These are phyloP conservation scores for Mayetiola destructor DNA, from an alignment of 2,888 invertebrate species.

Conservation along the genomic window DNA sequence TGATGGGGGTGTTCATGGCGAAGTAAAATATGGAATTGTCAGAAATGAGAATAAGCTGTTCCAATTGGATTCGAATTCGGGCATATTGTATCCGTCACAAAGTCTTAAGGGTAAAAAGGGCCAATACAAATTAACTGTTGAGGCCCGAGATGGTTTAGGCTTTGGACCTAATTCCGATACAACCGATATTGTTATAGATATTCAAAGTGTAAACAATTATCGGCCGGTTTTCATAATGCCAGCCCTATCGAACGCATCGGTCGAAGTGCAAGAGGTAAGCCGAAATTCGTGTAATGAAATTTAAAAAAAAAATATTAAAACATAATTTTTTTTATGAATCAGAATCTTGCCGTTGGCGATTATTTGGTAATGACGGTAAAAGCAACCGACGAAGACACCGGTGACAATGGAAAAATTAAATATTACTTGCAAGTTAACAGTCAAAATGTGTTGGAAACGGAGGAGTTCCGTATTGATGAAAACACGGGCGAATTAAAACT, in stretches of 20 bases:
- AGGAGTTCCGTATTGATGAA: slow-evolving; percentile 65
- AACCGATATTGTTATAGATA: slow-evolving; percentile 59
- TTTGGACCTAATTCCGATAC: slow-evolving; percentile 48
- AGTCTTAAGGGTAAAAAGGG: slow-evolving; percentile 49
- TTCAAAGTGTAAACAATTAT: slow-evolving; percentile 67
- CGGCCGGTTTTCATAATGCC: slow-evolving; percentile 70
- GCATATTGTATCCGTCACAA: slow-evolving; percentile 66
- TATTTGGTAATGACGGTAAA: slow-evolving; percentile 67
- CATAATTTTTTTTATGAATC: slow-evolving; percentile 20
- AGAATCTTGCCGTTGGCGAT: slow-evolving; percentile 60
- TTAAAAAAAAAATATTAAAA: not conserved
- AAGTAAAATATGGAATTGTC: slow-evolving; percentile 58
- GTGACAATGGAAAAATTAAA: slow-evolving; percentile 68
- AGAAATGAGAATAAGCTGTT: slow-evolving; percentile 53
- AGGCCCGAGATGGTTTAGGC: slow-evolving; percentile 61
- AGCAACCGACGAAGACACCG: slow-evolving; percentile 67
- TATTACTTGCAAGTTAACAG: slow-evolving; percentile 67
- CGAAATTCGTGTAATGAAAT: not conserved
- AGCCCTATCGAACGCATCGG: slow-evolving; percentile 54
- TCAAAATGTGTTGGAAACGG: slow-evolving; percentile 61
- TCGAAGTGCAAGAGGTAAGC: slow-evolving; percentile 66
- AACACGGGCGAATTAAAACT: slow-evolving; percentile 68
- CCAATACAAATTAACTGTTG: slow-evolving; percentile 47
- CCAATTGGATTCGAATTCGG: slow-evolving; percentile 56
- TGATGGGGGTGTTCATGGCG: slow-evolving; percentile 65